Base-by-base conservation (phyloP, 2,113 vertebrate genomes). In the Aix galericulata region DNA sequence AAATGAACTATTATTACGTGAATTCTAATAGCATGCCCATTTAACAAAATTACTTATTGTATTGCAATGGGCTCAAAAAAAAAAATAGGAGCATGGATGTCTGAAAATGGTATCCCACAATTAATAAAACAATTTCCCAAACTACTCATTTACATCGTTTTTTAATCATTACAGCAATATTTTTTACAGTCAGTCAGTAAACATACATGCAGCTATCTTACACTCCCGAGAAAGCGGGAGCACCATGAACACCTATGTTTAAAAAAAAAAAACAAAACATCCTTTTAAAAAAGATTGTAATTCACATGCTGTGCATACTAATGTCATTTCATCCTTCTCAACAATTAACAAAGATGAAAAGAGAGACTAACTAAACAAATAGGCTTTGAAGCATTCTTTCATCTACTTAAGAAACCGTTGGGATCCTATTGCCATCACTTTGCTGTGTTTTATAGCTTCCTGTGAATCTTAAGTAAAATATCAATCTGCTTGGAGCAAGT, bases 331-430 rank as follows among this genome's bases (percentile, higher is more conserved):
- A 89, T 94, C 86, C 78, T 93, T 86, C 88, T 84, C 69, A 55
- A 92, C 91, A 96, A 96, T 95, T 97, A 96, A 86, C 76, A 84
- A 69, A 94, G 94, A 96, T 97, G 80, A 97, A 97, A 94, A 95
- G 93, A 82, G 78, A 96, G 48, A 40, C 74, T 89, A 92, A 50
- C 90, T 96, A 95, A 96, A 96, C 77, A 94, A 94, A 96, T 48
- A 96, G 89, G 63, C 92, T 96, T 96, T 96, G 88, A 95, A 96
- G 86, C 94, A 92, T 78, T 74, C 93, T 97, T 97, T 97, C 84
- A 97, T 96, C 94, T 96, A n/a, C 73, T 90, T 84, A 68, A 94
- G 72, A 82, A 96, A 94, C 72, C 50, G 38, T 53, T 85, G 78
- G 56, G 60, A 93, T 86, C 86, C 82, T 69, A 74, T 67, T 93